A percentile compares a stretch with the other conserved stretches of the same genome.
Evolutionary conservation across 1,140 invertebrate genomes (phyloP).

Genomic region (Sogatella furcifera): DNA sequence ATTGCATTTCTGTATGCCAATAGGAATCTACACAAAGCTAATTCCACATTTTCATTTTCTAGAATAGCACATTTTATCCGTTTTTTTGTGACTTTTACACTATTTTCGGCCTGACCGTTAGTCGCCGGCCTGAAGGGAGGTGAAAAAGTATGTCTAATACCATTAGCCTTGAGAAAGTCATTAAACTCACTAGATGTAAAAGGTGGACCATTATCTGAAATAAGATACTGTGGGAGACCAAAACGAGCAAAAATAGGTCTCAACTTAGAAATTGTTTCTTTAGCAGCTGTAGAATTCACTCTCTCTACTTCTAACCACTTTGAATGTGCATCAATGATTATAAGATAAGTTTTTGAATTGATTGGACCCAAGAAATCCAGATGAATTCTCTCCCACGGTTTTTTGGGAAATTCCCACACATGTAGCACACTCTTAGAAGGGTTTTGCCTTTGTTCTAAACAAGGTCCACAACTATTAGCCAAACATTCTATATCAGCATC

Average conservation of each 20-base stretch:
- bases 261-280: conserved; percentile 16
- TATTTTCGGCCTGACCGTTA: conserved; percentile 21
- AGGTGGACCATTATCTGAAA: conserved; percentile 26
- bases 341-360: conserved; percentile 25
- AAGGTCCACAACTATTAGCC: neutral
- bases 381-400: conserved; percentile 18
- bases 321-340: conserved; percentile 32
- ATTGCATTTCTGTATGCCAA: conserved; percentile 9
- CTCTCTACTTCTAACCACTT: conserved; percentile 32
- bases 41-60: conserved; percentile 6
- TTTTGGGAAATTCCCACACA: conserved; percentile 7
- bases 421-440: conserved; percentile 14
- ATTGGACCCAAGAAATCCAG: conserved; percentile 27
- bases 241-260: conserved; percentile 19
- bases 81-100: conserved; percentile 20
- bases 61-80: conserved; percentile 2
- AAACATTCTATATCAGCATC: conserved; percentile 1
- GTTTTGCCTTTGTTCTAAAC: neutral
- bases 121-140: conserved; percentile 18
- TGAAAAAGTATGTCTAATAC: conserved; percentile 18
- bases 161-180: conserved; percentile 21
- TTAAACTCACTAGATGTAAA: conserved; percentile 22
- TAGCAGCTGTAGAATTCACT: conserved; percentile 11
- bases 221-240: conserved; percentile 21
- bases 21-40: conserved; percentile 13